Evolutionary conservation across 2,797 vertebrate species (phyloP), one percentile per base, ranked within the genome.

Genomic region (Enteromius argenteus): DNA sequence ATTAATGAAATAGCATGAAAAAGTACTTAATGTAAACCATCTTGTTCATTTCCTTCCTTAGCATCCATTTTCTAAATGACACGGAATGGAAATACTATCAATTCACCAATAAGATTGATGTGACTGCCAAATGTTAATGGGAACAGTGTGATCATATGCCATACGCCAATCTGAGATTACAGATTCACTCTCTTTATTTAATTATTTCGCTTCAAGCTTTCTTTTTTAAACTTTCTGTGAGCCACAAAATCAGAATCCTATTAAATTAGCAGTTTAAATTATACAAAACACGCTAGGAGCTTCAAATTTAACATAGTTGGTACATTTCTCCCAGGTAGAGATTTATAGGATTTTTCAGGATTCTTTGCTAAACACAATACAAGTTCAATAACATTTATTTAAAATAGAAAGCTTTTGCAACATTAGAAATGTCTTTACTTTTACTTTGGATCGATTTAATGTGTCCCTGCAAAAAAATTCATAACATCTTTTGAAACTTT

Each of bases 21-120:
- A 27, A 13, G 23, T 68, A n/a, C 60, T 76, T 58, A 56, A 67
- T 83, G 23, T 30, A 67, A 76, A 51, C n/a, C 73, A 30, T 75
- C 46, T 37, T 27, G 2, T 51, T 83, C 32, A 21, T 76, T 83
- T 53, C 64, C n/a, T 5, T 68, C 62, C 35, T 30, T 42, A 53
- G 46, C 60, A 67, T 75, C 32, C 72, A 67, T 83, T 75, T 83
- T 82, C 3, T 32, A 75, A 67, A 83, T 83, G 72, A 67, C 35
- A 76, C 1, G 2, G 46, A 83, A 49, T 56, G 46, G 35, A 76
- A 68, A 68, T 56, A 75, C 11, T 64, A 74, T 75, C 72, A 66
- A 19, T 64, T 58, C 10, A 17, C 62, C 11, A 11, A 30, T 76
- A n/a, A 44, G 72, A 83, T 39, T 53, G 46, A 83, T 68, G 32